phyloP scores from a whole-genome alignment of 2,888 invertebrate genomes.

The Volucella zonaria region DNA sequence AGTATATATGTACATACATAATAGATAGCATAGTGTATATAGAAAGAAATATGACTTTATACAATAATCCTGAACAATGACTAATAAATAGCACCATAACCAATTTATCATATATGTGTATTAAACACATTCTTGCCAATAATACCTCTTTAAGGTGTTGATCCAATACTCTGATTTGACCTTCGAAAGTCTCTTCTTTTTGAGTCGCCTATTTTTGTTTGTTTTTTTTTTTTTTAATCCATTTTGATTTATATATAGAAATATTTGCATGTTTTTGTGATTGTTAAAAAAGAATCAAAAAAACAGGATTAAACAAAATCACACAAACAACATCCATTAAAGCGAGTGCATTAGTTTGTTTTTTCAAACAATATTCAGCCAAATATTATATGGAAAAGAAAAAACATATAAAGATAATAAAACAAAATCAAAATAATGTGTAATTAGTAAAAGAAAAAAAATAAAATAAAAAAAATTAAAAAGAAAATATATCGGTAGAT shows the following conservation, averaged over 20 bases:
- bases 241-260: constrained; percentile 53
- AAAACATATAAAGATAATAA: constrained; percentile 65
- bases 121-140: constrained; percentile 69
- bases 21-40: constrained; percentile 26
- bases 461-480: constrained; percentile 46
- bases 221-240: constrained; percentile 63
- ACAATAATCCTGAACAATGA: constrained; percentile 4
- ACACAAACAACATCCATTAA: constrained; percentile 69
- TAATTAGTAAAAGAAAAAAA: constrained; percentile 65
- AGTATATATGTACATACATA: constrained; percentile 24
- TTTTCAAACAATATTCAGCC: constrained; percentile 69
- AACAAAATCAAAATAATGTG: constrained; percentile 49
- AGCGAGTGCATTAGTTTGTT: constrained; percentile 60
- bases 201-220: constrained; percentile 90
- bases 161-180: constrained; percentile 94
- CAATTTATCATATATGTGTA: constrained; percentile 18
- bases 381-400: constrained; percentile 78
- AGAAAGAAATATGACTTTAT: constrained; percentile 6
- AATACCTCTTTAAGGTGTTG: constrained; percentile 97
- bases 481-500: constrained; percentile 78
- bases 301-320: constrained; percentile 80
- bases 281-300: constrained; percentile 82
- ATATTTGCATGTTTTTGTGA: constrained; percentile 81
- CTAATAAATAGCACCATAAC: constrained; percentile 30
- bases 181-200: constrained; percentile 96